phyloP scores from a whole-genome alignment of 2,888 invertebrate species.

The Drosophila histrio region DNA sequence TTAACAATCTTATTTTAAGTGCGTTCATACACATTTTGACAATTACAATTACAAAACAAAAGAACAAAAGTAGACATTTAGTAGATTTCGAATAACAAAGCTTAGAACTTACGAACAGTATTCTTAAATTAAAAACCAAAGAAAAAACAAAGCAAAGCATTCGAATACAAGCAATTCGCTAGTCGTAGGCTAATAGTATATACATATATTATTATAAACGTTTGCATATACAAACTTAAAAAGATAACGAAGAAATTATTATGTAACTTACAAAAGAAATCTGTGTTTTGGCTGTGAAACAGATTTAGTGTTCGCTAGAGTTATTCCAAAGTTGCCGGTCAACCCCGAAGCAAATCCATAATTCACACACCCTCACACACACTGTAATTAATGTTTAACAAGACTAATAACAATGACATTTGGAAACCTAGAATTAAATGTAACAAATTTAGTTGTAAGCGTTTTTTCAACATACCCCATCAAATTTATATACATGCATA shows the following conservation, averaged over 20 bases:
- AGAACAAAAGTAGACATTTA: not conserved
- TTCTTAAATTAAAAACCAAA: constrained; percentile 23
- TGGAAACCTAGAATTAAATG: constrained; percentile 21
- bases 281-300: constrained; percentile 85
- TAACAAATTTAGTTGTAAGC: constrained; percentile 54
- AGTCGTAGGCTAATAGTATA: constrained; percentile 51
- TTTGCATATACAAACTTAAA: constrained; percentile 13
- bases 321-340: constrained; percentile 42
- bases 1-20: too few species aligned
- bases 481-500: constrained; percentile 49
- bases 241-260: constrained; percentile 31
- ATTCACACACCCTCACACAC: constrained; percentile 19
- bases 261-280: constrained; percentile 66
- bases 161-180: constrained; percentile 38
- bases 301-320: constrained; percentile 80
- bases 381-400: constrained; percentile 65
- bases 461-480: constrained; percentile 56
- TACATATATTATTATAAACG: constrained; percentile 2
- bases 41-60: constrained; percentile 15
- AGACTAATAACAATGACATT: constrained; percentile 63
- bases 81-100: constrained; percentile 6
- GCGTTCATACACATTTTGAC: constrained; percentile 16
- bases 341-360: constrained; percentile 26
- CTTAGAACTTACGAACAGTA: constrained; percentile 22
- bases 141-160: not conserved